A percentile compares a stretch with the other conserved stretches of the same genome.
phyloP scores from a whole-genome alignment of 2,888 invertebrate species.

The Stegophylla sp. region DNA sequence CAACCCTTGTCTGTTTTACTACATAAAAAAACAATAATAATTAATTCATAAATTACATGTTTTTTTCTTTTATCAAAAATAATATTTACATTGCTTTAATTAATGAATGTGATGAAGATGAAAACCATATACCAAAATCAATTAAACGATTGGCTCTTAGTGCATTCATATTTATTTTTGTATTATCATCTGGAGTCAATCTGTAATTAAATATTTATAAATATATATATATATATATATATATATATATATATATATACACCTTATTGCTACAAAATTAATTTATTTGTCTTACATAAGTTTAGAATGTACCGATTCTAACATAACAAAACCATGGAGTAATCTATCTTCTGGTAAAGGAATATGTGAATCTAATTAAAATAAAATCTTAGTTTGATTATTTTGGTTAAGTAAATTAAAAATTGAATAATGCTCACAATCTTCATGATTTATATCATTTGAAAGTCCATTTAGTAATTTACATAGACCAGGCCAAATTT shows the following conservation, averaged over 20 bases:
- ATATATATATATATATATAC: too few species aligned
- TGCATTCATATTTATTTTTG: conserved; percentile 66
- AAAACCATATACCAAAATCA: conserved; percentile 67
- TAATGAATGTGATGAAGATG: conserved; percentile 65
- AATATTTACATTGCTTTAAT: conserved; percentile 57
- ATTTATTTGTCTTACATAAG: conserved; percentile 64
- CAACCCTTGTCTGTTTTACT: conserved; percentile 47
- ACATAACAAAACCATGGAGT: conserved; percentile 79
- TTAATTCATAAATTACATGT: not conserved
- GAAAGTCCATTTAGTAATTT: conserved; percentile 76
- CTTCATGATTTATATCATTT: conserved; percentile 66
- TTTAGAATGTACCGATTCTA: conserved; percentile 70
- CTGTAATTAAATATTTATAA: conserved; percentile 61
- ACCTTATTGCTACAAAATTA: not conserved
- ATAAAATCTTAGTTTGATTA: conserved; percentile 21
- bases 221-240: too few species aligned
- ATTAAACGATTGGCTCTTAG: conserved; percentile 68
- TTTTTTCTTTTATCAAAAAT: too few species aligned
- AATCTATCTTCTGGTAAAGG: conserved; percentile 82
- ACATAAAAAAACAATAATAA: not conserved
- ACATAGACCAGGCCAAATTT: conserved; percentile 82
- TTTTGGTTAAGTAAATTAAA: conserved; percentile 14
- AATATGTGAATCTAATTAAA: conserved; percentile 69
- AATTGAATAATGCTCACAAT: conserved; percentile 67
- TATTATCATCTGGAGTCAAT: conserved; percentile 66